A percentile compares a stretch with the other conserved stretches of the same genome.
Evolutionary conservation across 2,113 vertebrate species (phyloP).

Genomic region (Microcebus jonahi): DNA sequence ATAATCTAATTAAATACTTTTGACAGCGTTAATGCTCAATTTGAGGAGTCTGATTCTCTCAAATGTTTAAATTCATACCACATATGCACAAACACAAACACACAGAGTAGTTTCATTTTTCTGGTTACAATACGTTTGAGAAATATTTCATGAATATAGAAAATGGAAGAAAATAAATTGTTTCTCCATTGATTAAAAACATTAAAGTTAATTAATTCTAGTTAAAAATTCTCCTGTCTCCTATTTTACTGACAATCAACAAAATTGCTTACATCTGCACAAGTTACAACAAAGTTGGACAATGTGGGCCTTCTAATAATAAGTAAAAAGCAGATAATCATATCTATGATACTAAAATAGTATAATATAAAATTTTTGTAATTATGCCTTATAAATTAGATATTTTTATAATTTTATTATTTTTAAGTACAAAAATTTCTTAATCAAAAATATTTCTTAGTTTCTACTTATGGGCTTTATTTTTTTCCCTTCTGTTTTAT

Average conservation of each 20-base stretch:
- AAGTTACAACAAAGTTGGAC: not conserved
- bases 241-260: not conserved
- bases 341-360: not conserved
- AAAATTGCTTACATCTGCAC: not conserved
- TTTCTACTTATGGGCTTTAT: not conserved
- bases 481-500: not conserved
- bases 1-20: not conserved
- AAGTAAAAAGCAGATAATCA: not conserved
- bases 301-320: not conserved
- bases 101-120: not conserved
- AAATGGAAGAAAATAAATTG: not conserved
- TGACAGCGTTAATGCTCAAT: slow-evolving; percentile 38
- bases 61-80: slow-evolving; percentile 40
- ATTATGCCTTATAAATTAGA: not conserved
- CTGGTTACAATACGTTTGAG: not conserved
- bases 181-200: not conserved
- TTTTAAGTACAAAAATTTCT: not conserved
- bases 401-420: not conserved
- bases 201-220: not conserved
- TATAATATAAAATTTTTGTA: not conserved
- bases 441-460: not conserved
- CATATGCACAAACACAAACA: not conserved
- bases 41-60: not conserved
- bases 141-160: slow-evolving; percentile 19
- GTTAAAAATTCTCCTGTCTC: not conserved